Percentiles rank a stretch among this genome's conserved stretches.
Evolutionary conservation across 2,797 vertebrate species (phyloP).

Genomic region (Catostomus latipinnis): DNA sequence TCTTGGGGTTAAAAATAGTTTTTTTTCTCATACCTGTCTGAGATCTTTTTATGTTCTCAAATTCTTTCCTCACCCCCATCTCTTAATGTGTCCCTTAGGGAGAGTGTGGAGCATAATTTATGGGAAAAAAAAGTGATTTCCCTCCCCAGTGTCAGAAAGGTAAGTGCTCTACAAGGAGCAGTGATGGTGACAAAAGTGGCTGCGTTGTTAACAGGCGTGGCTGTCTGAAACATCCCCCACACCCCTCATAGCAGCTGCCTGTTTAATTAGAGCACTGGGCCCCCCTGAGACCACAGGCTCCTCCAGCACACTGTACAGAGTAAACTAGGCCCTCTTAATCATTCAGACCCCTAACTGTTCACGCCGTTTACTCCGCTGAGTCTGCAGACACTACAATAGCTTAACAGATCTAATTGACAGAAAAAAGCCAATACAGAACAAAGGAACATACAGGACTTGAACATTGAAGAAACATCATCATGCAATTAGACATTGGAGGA

Average conservation of each 20-base stretch:
- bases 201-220: slow-evolving; percentile 42
- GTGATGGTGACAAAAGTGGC: slow-evolving; percentile 40
- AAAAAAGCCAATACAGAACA: slow-evolving; percentile 34
- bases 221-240: slow-evolving; percentile 25
- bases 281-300: slow-evolving; percentile 47
- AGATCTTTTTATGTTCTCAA: no score
- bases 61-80: neutral
- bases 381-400: slow-evolving; percentile 36
- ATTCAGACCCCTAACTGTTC: slow-evolving; percentile 46
- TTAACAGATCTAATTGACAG: slow-evolving; percentile 55
- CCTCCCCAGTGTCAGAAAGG: slow-evolving; percentile 55
- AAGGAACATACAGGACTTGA: slow-evolving; percentile 33
- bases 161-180: slow-evolving; percentile 48
- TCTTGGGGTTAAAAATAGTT: no score
- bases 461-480: slow-evolving; percentile 33
- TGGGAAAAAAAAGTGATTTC: slow-evolving; percentile 44
- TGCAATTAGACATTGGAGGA: slow-evolving; percentile 19
- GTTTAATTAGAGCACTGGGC: slow-evolving; percentile 61
- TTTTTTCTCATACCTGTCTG: slow-evolving; percentile 11
- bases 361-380: slow-evolving; percentile 49
- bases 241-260: slow-evolving; percentile 53
- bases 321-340: slow-evolving; percentile 52
- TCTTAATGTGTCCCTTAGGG: slow-evolving; percentile 38
- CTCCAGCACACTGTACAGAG: slow-evolving; percentile 36
- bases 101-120: slow-evolving; percentile 48